Base-by-base conservation (phyloP, 2,113 vertebrate genomes). In the Apistogramma diplotaenia region DNA sequence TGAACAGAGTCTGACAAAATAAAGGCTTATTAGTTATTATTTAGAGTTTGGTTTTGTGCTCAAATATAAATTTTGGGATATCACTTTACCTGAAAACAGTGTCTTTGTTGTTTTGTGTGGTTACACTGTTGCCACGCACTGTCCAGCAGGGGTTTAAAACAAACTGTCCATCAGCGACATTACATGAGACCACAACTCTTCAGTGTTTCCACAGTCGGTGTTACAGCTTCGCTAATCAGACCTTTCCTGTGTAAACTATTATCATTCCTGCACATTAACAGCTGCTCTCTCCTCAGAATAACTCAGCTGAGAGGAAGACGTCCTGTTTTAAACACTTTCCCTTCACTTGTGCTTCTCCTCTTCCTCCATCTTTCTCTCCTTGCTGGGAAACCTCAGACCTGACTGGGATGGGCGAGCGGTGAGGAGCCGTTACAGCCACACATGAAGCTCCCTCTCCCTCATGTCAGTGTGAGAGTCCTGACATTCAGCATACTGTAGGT, bases 21-120 rank as follows among this genome's bases (percentile, higher is more conserved):
- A 16, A 11, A 0, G n/a, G 23, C 7, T 3, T 62, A 40, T 8
- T 35, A 37, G 21, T 33, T 37, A 37, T 8, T 61, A 15, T 15
- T 61, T 23, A 40, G 35, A 62, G n/a, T 15, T 15, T 23, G 12
- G 23, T 10, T 65, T 65, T 65, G 1, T 65, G 0, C 13, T 37
- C 60, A 5, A 43, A 62, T 62, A 62, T 40, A 43, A 62, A 43
- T 12, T 6, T 23, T n/a, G 40, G 23, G 40, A 62, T 62, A 18
- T 43, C 13, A 43, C 13, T 65, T 25, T 21, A 43, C 35, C 35
- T 0, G 21, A 65, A 43, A 21, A 25, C 0, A 43, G 25, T 43
- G 13, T 13, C 16, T 43, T 65, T 43, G n/a, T 62, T 62, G 37
- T 16, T 35, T 65, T 65, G 21, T 25, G 40, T 43, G 2, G n/a